Percentiles rank a stretch among this genome's conserved stretches.
Conservation (phyloP, 1,140 invertebrate genomes). For the Diabrotica virgifera region DNA sequence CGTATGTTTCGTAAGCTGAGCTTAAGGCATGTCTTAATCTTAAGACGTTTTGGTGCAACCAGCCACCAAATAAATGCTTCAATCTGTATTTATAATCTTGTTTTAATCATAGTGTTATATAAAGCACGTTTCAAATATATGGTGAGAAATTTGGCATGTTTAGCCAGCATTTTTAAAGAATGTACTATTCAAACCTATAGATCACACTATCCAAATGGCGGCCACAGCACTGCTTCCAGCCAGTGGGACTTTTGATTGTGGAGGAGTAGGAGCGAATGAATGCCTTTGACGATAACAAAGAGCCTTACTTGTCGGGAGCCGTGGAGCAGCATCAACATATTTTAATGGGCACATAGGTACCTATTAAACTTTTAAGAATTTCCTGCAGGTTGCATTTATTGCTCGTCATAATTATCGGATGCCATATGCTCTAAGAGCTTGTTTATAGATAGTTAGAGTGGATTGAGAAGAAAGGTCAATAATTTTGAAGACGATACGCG, state of each 20-base stretch:
- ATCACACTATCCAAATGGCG: not conserved
- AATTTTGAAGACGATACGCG: too few relatives aligned
- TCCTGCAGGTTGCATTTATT: not conserved
- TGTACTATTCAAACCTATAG: not conserved
- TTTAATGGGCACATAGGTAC: not conserved
- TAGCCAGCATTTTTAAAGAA: too few relatives aligned
- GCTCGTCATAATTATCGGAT: too few relatives aligned
- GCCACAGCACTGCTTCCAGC: not conserved
- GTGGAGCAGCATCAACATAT: not conserved
- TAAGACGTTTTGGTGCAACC: too few relatives aligned
- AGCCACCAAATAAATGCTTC: too few relatives aligned
- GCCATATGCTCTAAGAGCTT: too few relatives aligned
- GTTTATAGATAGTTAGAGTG: too few relatives aligned
- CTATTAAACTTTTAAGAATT: constrained; percentile 3
- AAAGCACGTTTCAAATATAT: not conserved
- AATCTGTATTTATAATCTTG: too few relatives aligned
- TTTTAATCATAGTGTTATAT: too few relatives aligned
- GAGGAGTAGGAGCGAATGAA: not conserved
- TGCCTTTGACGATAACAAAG: not conserved
- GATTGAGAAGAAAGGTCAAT: too few relatives aligned
- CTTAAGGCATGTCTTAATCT: too few relatives aligned
- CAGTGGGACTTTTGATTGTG: not conserved
- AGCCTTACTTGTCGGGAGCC: not conserved
- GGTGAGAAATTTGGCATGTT: not conserved
- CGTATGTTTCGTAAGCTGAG: too few relatives aligned